Evolutionary conservation across 2,113 vertebrate genomes (phyloP), one percentile per base, ranked within the genome.

Genomic region (Meleagris gallopavo): DNA sequence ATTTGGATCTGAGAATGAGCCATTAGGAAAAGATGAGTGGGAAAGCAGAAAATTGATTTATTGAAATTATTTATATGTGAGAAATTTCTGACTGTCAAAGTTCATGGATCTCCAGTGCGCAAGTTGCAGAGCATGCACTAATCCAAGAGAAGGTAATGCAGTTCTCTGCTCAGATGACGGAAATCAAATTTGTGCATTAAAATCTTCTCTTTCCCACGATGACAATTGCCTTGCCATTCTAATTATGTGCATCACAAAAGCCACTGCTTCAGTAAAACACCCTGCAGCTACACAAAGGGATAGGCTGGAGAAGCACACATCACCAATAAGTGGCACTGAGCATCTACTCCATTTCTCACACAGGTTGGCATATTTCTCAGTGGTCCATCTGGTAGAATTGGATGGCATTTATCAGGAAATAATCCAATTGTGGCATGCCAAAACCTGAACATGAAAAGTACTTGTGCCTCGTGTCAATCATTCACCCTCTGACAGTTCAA

Each of bases 401-500:
- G 97, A 97, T 96, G 93, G 95, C 86, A 96, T 97, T 97, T 97
- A 97, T 97, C 93, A 97, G 97, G 97, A 98, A 98, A 97, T 93
- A 95, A 96, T 97, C 97, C 97, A 98, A 90, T 96, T 93, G 90
- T 97, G 96, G 97, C 96, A 95, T 97, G 97, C 97, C 97, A 98
- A 97, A 97, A 94, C 95, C 95, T 93, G 97, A 96, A 96, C 88
- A 95, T 96, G 97, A 96, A 94, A 97, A 97, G 91, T 96, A 90
- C 96, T 96, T 97, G 96, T 97, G 96, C 96, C 91, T 86, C 82
- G 71, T 97, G 96, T 98, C 97, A 98, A 96, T 97, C 95, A 97
- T 96, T 98, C 93, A 96, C 96, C 93, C 95, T 97, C 93, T 97
- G 95, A 97, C 96, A 97, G 95, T 97, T 97, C 96, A 96, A 86